Evolutionary conservation across 2,888 invertebrate species (phyloP).

Genomic region (Sipunculus nudus): DNA sequence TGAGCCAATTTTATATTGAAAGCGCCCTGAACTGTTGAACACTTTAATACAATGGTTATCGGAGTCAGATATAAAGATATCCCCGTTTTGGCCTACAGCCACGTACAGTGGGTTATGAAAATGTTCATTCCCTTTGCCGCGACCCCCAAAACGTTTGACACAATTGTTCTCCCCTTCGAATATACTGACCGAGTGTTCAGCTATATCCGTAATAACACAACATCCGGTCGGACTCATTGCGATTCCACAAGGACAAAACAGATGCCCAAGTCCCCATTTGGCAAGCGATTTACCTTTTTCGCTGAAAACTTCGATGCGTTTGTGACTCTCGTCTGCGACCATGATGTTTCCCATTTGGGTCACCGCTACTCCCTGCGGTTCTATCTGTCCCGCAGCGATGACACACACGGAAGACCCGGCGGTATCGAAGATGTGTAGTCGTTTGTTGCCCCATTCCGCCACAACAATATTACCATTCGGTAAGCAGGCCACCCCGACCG

Average conservation of each 20-base stretch:
- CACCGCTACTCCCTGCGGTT: conserved; percentile 38
- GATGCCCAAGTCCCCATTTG: conserved; percentile 43
- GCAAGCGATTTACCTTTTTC: conserved; percentile 28
- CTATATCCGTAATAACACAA: conserved; percentile 39
- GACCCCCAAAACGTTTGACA: conserved; percentile 26
- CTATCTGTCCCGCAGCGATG: conserved; percentile 20
- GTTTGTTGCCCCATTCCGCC: conserved; percentile 41
- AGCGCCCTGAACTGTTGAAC: conserved; percentile 29
- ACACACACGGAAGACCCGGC: conserved; percentile 15
- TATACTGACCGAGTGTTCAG: conserved; percentile 40
- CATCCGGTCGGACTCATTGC: conserved; percentile 39
- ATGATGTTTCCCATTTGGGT: conserved; percentile 40
- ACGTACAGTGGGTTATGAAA: conserved; percentile 42
- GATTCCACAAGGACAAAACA: conserved; percentile 40
- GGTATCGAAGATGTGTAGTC: conserved; percentile 38
- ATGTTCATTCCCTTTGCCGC: conserved; percentile 23
- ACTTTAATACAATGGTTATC: conserved; percentile 43
- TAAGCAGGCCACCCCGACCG: conserved; percentile 38
- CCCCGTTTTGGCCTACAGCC: conserved; percentile 32
- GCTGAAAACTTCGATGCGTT: conserved; percentile 34
- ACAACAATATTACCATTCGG: conserved; percentile 37
- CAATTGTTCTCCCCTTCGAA: conserved; percentile 38
- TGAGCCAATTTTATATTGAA: conserved; percentile 28
- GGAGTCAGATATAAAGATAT: conserved; percentile 42
- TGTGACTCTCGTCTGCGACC: conserved; percentile 36